These are phyloP conservation scores for Petrocephalus microphthalmus DNA, from an alignment of 2,113 vertebrate genomes.

Conservation along the genomic window DNA sequence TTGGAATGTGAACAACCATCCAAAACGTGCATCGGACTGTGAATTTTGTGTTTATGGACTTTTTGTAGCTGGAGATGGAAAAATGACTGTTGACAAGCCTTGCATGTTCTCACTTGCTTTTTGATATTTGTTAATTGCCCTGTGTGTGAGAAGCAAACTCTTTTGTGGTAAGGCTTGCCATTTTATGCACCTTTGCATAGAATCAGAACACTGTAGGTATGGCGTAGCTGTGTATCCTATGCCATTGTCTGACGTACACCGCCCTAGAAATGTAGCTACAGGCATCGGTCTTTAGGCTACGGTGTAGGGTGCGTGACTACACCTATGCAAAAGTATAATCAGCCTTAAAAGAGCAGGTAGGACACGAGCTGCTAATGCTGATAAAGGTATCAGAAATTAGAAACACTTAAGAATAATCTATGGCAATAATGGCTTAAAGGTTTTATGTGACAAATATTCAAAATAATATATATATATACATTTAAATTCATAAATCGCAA, in stretches of 20 bases:
- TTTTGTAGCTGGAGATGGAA: neutral
- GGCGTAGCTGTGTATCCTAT: neutral
- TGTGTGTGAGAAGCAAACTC: neutral
- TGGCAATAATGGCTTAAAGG: neutral
- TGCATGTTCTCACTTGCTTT: conserved; percentile 20
- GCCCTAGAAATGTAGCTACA: neutral
- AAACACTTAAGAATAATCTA: neutral
- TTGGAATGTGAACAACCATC: neutral
- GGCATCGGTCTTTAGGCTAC: neutral
- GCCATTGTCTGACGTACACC: neutral
- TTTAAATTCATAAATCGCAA: neutral
- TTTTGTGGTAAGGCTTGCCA: neutral
- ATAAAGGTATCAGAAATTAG: neutral
- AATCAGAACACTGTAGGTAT: neutral
- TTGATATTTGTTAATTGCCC: conserved; percentile 18
- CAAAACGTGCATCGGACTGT: neutral
- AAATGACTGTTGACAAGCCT: neutral
- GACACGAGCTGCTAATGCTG: neutral
- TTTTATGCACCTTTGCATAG: neutral
- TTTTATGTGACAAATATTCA: neutral
- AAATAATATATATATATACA: neutral
- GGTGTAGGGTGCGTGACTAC: neutral
- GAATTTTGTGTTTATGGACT: neutral
- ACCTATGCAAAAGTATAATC: neutral
- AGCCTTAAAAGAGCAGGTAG: neutral